Evolutionary conservation across 2,113 vertebrate species (phyloP).

Genomic region (Tetraodon nigroviridis): DNA sequence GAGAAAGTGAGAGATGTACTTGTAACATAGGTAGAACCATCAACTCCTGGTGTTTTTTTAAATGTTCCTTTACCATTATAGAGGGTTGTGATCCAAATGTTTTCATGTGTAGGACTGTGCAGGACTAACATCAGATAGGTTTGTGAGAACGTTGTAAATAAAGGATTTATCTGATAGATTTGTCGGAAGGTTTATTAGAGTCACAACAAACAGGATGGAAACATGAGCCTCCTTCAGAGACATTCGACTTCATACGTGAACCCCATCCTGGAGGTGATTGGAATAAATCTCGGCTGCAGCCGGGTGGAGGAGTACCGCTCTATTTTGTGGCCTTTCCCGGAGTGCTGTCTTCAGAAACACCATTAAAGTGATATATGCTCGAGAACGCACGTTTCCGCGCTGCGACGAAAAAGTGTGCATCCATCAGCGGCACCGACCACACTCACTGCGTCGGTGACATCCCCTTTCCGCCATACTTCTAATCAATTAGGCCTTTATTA

Average conservation of each 20-base stretch:
- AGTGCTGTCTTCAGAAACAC: neutral
- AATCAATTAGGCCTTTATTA: conserved; percentile 67
- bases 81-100: no score
- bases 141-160: neutral
- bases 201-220: conserved; percentile 15
- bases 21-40: no score
- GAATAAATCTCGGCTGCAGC: conserved; percentile 35
- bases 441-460: conserved; percentile 39
- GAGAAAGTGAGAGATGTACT: no score
- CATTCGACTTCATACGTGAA: conserved; percentile 10
- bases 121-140: no score
- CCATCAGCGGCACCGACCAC: neutral
- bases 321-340: neutral
- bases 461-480: conserved; percentile 46
- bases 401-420: no score
- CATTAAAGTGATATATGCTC: no score
- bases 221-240: conserved; percentile 27
- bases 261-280: conserved; percentile 9
- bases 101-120: no score
- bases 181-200: conserved; percentile 23
- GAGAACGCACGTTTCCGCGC: no score
- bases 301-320: neutral
- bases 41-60: no score
- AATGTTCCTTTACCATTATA: no score
- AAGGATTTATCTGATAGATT: neutral